phyloP scores from a whole-genome alignment of 2,797 vertebrate species.

The Calcarius lapponicus region DNA sequence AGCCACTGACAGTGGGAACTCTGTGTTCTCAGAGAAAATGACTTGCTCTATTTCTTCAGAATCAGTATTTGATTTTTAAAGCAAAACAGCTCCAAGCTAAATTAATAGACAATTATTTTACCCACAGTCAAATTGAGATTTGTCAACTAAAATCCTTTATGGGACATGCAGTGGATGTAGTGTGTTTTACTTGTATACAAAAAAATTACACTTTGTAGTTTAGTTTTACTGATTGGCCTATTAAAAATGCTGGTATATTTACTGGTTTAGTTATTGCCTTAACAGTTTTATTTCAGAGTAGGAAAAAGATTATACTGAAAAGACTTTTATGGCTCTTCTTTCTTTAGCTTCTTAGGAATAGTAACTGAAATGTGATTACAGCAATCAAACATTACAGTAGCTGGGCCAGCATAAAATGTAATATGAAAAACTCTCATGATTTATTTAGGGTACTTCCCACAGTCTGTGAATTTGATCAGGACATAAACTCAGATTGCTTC shows the following conservation, averaged over 20 bases:
- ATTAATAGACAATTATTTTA: constrained; percentile 66
- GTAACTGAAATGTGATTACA: constrained; percentile 13
- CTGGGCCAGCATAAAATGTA: not conserved
- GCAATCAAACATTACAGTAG: not conserved
- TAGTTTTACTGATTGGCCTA: not conserved
- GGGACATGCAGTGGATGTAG: not conserved
- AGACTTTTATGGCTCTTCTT: not conserved
- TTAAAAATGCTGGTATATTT: not conserved
- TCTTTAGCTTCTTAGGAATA: not conserved
- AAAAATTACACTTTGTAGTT: not conserved
- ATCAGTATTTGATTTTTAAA: constrained; percentile 63
- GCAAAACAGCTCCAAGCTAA: constrained; percentile 43
- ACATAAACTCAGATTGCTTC: constrained; percentile 24
- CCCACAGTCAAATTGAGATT: constrained; percentile 45
- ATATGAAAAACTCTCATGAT: constrained; percentile 2
- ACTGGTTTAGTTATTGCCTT: not conserved
- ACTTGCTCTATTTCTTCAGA: constrained; percentile 56
- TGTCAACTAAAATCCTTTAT: constrained; percentile 31
- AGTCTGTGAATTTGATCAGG: not conserved
- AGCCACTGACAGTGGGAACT: constrained; percentile 44
- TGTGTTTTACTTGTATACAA: constrained; percentile 11
- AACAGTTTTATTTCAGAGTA: not conserved
- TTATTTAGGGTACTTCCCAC: constrained; percentile 13
- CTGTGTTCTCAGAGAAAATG: constrained; percentile 60
- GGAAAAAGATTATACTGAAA: not conserved